These are phyloP conservation scores for Yponomeuta plumbellus DNA, from an alignment of 2,888 invertebrate genomes.

Conservation along the genomic window DNA sequence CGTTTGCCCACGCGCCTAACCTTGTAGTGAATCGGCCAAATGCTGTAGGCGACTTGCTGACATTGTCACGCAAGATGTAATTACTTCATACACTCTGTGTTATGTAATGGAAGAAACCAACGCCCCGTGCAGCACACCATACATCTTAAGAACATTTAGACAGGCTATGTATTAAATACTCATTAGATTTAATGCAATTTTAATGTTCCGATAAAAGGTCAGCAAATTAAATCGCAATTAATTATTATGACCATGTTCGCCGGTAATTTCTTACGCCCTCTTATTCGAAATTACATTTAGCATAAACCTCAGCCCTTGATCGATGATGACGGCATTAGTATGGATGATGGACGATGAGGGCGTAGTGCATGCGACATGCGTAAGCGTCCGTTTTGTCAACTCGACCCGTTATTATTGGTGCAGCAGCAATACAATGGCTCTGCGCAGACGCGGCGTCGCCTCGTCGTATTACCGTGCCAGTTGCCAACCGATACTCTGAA, in stretches of 20 bases:
- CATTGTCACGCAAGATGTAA: constrained; percentile 1
- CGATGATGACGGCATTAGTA: not conserved
- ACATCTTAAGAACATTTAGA: constrained; percentile 3
- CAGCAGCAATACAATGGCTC: constrained; percentile 47
- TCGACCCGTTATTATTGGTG: constrained; percentile 3
- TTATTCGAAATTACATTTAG: not conserved
- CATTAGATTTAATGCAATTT: constrained; percentile 15
- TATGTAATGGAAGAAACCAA: constrained; percentile 12
- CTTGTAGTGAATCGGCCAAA: constrained; percentile 60
- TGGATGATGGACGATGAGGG: not conserved
- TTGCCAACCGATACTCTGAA: constrained; percentile 13
- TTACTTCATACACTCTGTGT: constrained; percentile 1
- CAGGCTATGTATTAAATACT: constrained; percentile 1
- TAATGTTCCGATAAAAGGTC: not conserved
- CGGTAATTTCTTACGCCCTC: not conserved
- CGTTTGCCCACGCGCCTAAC: constrained; percentile 54
- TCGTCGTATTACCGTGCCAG: not conserved
- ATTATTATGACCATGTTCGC: not conserved
- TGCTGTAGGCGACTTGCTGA: constrained; percentile 20
- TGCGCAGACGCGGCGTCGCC: constrained; percentile 66
- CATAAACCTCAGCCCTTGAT: not conserved
- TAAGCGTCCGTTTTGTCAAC: constrained; percentile 1
- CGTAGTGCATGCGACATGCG: not conserved
- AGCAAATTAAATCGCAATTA: constrained; percentile 9
- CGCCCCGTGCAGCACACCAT: not conserved